Base-by-base conservation (phyloP, 2,113 vertebrate genomes). In the Podarcis muralis region DNA sequence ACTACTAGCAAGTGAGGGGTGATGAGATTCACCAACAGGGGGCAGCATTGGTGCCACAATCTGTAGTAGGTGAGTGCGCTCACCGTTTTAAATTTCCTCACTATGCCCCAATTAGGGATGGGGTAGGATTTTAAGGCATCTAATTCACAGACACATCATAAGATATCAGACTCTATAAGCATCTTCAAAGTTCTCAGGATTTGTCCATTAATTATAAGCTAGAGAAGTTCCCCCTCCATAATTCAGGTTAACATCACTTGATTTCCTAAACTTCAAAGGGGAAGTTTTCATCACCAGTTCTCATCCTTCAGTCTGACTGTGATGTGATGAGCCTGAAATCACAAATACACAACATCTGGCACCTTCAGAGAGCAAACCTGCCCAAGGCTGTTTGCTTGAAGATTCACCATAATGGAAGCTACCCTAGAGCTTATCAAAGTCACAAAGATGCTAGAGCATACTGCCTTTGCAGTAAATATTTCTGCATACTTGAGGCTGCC, bases 341-440 rank as follows among this genome's bases (percentile, higher is more conserved):
- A 53, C 48, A 53, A 53, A 53, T 53, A 53, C 35, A 32, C 59
- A 77, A 48, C 84, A 48, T 37, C 5, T 27, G 30, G 82, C 35
- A 75, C 32, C 69, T 87, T 30, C 83, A 84, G 82, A 84, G 81
- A 89, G 77, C 79, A 83, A 79, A 78, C 78, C 62, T 84, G 82
- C 87, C 82, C n/a, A 69, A 84, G 82, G 87, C 87, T 78, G 80
- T 82, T 83, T 83, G 87, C 81, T 83, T 83, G 87, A 88, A 88
- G 80, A 88, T 76, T 83, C 74, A 72, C 71, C 87, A 88, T 83
- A n/a, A 88, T 22, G 35, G 66, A 66, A n/a, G 12, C 57, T 88
- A 88, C 87, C 71, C 71, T 48, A 6, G 72, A 88, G 80, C 30
- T 75, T 66, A 66, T 27, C 69, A 88, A 75, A 75, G 37, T 48